Percentiles rank a stretch among this genome's conserved stretches.
Evolutionary conservation across 2,888 invertebrate species (phyloP).

Genomic region (Tolmerus cingulatus): DNA sequence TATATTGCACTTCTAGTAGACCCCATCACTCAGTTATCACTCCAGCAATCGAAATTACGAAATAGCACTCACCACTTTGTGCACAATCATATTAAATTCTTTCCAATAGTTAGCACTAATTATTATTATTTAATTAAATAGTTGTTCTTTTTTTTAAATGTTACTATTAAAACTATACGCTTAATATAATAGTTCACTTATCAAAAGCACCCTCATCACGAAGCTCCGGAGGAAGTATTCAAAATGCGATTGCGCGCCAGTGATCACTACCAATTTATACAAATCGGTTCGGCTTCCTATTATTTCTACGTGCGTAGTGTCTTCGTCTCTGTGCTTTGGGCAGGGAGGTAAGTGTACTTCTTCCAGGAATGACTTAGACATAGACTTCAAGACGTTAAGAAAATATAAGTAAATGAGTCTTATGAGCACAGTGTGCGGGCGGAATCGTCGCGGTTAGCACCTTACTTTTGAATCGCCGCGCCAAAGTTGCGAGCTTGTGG

Average conservation of each 20-base stretch:
- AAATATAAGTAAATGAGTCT: not conserved
- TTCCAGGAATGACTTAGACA: not conserved
- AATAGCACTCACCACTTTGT: conserved; percentile 19
- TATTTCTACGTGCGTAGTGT: not conserved
- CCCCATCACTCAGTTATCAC: not conserved
- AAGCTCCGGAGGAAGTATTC: not conserved
- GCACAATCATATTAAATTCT: conserved; percentile 6
- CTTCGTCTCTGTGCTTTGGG: not conserved
- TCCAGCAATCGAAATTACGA: not conserved
- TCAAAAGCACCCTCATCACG: not conserved
- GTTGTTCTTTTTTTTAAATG: not conserved
- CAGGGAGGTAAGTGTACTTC: not conserved
- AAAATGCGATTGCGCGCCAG: not conserved
- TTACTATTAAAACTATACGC: not conserved
- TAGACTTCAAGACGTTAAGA: not conserved
- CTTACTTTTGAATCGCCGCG: not conserved
- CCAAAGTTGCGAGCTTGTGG: not conserved
- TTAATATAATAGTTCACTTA: not conserved
- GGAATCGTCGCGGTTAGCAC: not conserved
- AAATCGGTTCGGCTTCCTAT: not conserved
- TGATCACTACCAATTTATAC: not conserved
- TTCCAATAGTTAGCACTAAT: not conserved
- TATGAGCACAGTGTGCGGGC: not conserved
- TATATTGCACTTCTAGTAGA: not conserved
- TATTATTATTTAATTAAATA: not conserved